A percentile compares a stretch with the other conserved stretches of the same genome.
Evolutionary conservation across 2,797 vertebrate species (phyloP).

Genomic region (Hipposideros larvatus): DNA sequence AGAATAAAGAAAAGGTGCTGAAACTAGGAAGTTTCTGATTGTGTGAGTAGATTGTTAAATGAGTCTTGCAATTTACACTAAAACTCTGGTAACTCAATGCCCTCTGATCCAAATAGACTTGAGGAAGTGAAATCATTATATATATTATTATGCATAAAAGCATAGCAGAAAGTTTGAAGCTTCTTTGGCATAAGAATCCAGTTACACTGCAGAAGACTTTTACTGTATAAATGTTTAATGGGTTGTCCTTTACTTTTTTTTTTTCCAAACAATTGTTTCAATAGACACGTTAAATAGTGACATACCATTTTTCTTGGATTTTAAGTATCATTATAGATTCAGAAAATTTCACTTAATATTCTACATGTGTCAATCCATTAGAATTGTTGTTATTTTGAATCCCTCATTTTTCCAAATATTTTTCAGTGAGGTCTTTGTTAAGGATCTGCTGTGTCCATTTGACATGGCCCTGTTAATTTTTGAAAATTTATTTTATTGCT

Average conservation of each 20-base stretch:
- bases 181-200: neutral
- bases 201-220: neutral
- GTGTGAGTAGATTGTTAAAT: neutral
- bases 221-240: neutral
- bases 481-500: neutral
- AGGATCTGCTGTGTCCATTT: neutral
- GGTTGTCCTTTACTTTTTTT: neutral
- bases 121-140: neutral
- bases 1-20: neutral
- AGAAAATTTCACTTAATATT: neutral
- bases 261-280: neutral
- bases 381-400: neutral
- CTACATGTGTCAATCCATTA: neutral
- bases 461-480: neutral
- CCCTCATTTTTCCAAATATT: neutral
- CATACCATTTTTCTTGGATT: neutral
- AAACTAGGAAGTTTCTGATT: neutral
- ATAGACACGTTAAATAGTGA: neutral
- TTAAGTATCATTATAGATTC: neutral
- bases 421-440: neutral
- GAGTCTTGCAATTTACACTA: neutral
- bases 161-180: neutral
- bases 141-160: neutral
- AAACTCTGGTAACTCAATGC: neutral
- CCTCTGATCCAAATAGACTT: neutral